phyloP scores from a whole-genome alignment of 2,888 invertebrate species.

The Papilio demoleus region DNA sequence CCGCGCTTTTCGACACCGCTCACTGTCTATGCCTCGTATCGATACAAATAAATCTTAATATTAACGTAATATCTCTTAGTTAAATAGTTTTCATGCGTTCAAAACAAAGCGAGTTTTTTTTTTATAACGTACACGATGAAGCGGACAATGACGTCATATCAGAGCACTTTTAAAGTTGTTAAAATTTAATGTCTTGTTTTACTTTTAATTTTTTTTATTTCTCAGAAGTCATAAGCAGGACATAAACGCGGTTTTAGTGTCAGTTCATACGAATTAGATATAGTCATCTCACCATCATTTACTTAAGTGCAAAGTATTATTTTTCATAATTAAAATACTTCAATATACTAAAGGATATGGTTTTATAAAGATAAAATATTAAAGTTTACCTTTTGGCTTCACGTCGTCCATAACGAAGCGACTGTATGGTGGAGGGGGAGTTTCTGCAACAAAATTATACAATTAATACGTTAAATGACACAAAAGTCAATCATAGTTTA shows the following conservation, averaged over 20 bases:
- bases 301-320: neutral
- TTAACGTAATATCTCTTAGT: slow-evolving; percentile 36
- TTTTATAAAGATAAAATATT: neutral
- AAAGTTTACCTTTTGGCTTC: slow-evolving; percentile 90
- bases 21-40: slow-evolving; percentile 43
- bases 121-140: neutral
- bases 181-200: slow-evolving; percentile 3
- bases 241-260: neutral
- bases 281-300: neutral
- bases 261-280: neutral
- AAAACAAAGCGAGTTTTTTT: neutral
- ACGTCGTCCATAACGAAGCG: slow-evolving; percentile 88
- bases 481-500: no score
- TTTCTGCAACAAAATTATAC: slow-evolving; percentile 84
- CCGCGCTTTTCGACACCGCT: slow-evolving; percentile 51
- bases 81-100: slow-evolving; percentile 17
- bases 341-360: no score
- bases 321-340: no score
- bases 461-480: neutral
- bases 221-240: slow-evolving; percentile 7
- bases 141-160: slow-evolving; percentile 8
- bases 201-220: slow-evolving; percentile 13
- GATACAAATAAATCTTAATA: slow-evolving; percentile 31
- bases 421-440: slow-evolving; percentile 93
- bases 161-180: slow-evolving; percentile 3